Percentiles rank a stretch among this genome's conserved stretches.
Conservation (phyloP, 2,888 invertebrate species). For the Punctoribates punctum region DNA sequence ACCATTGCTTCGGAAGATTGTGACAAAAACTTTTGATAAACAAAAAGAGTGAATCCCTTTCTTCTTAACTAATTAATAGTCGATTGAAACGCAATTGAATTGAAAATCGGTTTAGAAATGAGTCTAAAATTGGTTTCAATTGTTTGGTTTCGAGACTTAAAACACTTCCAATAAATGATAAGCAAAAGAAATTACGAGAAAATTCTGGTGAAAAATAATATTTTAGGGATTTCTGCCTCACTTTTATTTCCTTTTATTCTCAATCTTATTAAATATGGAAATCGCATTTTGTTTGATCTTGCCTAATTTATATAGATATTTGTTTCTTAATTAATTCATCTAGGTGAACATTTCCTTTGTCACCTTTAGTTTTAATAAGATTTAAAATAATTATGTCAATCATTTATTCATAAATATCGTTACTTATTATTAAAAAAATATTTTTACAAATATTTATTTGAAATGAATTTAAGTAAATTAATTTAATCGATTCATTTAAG, state of each 20-base stretch:
- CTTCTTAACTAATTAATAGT: background rate
- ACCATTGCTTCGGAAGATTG: conserved; percentile 38
- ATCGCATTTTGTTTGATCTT: too few relatives aligned
- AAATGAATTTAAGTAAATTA: background rate
- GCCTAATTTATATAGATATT: too few relatives aligned
- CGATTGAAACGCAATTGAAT: background rate
- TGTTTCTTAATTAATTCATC: too few relatives aligned
- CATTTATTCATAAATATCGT: too few relatives aligned
- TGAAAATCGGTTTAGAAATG: background rate
- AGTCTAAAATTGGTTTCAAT: background rate
- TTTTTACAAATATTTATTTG: background rate
- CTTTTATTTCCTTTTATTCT: too few relatives aligned
- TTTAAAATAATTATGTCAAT: too few relatives aligned
- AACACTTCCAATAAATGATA: background rate
- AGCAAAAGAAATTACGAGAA: conserved; percentile 11
- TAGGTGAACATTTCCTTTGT: too few relatives aligned
- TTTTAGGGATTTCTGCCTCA: background rate
- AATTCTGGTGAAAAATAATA: background rate
- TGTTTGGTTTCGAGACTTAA: background rate
- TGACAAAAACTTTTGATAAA: background rate
- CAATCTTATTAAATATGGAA: too few relatives aligned
- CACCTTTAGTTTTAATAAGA: too few relatives aligned
- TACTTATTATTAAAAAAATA: too few relatives aligned
- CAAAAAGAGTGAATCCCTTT: background rate
- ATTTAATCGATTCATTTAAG: too few relatives aligned